These are phyloP conservation scores for Charadrius vociferus DNA, from an alignment of 2,113 vertebrate species.

Conservation along the genomic window DNA sequence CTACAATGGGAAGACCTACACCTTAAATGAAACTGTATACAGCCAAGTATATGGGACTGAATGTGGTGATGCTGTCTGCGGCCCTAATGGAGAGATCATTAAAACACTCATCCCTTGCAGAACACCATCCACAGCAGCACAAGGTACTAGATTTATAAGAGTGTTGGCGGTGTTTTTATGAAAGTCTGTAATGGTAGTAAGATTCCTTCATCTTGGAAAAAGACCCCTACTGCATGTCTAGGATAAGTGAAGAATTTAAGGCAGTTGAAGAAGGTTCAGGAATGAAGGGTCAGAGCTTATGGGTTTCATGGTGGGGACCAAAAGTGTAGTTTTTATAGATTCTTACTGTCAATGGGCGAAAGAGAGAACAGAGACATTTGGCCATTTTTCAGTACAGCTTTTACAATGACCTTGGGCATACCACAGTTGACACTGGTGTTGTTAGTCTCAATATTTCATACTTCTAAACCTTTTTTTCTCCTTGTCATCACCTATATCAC, in stretches of 20 bases:
- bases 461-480: not conserved
- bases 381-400: not conserved
- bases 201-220: not conserved
- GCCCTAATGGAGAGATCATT: slow-evolving; percentile 61
- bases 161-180: not conserved
- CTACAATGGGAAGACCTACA: slow-evolving; percentile 75
- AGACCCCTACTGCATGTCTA: not conserved
- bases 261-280: not conserved
- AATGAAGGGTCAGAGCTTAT: not conserved
- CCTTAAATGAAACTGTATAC: slow-evolving; percentile 75
- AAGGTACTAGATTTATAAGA: slow-evolving; percentile 23
- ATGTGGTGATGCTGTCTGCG: slow-evolving; percentile 78
- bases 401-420: not conserved
- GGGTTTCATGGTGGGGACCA: not conserved
- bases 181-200: not conserved
- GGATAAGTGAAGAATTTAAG: not conserved
- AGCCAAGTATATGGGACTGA: slow-evolving; percentile 65
- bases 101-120: slow-evolving; percentile 21
- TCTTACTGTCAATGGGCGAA: not conserved
- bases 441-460: not conserved
- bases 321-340: not conserved
- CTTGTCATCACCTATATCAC: not conserved
- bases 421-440: not conserved
- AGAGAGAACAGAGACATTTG: not conserved
- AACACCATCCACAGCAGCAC: not conserved